Percentiles rank a stretch among this genome's conserved stretches.
Evolutionary conservation across 2,113 vertebrate genomes (phyloP).

Genomic region (Petrocephalus microphthalmus): DNA sequence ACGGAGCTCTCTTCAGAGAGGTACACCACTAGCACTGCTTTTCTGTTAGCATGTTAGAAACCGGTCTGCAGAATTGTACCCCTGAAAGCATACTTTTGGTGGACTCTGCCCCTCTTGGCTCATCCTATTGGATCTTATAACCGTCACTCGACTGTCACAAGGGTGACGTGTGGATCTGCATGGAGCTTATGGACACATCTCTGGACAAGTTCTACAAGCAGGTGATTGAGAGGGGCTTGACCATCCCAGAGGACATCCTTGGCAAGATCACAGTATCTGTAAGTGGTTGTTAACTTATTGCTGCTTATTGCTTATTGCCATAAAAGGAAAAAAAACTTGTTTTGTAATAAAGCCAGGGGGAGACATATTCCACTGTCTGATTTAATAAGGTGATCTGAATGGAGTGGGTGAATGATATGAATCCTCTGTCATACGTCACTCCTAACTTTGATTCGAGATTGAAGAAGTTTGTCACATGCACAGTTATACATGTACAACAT

Average conservation of each 20-base stretch:
- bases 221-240: constrained; percentile 84
- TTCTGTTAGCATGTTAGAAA: neutral
- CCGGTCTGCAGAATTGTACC: neutral
- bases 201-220: constrained; percentile 97
- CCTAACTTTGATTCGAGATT: neutral
- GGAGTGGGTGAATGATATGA: neutral
- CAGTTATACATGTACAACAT: no score
- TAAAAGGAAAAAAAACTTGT: neutral
- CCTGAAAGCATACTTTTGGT: neutral
- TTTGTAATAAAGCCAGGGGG: neutral
- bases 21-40: constrained; percentile 49
- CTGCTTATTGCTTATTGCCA: neutral
- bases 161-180: constrained; percentile 98
- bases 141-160: no score
- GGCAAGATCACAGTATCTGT: constrained; percentile 94
- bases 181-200: constrained; percentile 98
- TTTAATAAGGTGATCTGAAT: neutral
- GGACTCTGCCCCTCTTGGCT: neutral
- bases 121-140: neutral
- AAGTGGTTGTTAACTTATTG: constrained; percentile 46
- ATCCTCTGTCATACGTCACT: neutral
- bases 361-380: neutral
- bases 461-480: no score
- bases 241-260: constrained; percentile 89
- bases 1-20: constrained; percentile 91